Conservation (phyloP, 1,140 invertebrate species). For the Zeugodacus cucurbitae region DNA sequence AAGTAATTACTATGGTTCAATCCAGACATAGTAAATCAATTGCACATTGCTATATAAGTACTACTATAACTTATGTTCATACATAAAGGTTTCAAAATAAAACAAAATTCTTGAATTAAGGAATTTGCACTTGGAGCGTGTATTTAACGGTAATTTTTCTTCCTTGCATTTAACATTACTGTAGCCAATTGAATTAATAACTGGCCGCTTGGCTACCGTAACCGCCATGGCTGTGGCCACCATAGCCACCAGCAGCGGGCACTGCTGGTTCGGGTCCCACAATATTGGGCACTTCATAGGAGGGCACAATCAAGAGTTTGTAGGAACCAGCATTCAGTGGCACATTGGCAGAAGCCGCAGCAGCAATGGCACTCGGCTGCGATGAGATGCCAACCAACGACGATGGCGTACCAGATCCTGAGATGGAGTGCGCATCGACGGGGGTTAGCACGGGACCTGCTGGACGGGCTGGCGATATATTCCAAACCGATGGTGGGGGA, state of each 20-base stretch:
- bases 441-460: not conserved
- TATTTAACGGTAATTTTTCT: not conserved
- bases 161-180: not conserved
- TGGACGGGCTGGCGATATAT: not conserved
- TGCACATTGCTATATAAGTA: too few relatives aligned
- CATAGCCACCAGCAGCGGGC: slow-evolving; percentile 43
- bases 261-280: slow-evolving; percentile 43
- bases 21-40: too few relatives aligned
- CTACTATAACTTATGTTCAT: not conserved
- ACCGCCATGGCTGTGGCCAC: not conserved
- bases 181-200: not conserved
- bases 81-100: slow-evolving; percentile 24
- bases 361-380: slow-evolving; percentile 35
- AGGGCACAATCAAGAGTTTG: slow-evolving; percentile 44
- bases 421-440: not conserved
- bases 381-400: not conserved
- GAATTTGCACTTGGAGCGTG: slow-evolving; percentile 49
- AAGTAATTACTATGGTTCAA: too few relatives aligned
- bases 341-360: slow-evolving; percentile 48
- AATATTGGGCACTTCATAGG: slow-evolving; percentile 48
- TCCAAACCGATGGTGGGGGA: not conserved
- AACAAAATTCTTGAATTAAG: slow-evolving; percentile 51
- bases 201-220: not conserved
- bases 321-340: slow-evolving; percentile 49
- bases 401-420: not conserved